Evolutionary conservation across 2,113 vertebrate genomes (phyloP).

Genomic region (Terrapene triunguis): DNA sequence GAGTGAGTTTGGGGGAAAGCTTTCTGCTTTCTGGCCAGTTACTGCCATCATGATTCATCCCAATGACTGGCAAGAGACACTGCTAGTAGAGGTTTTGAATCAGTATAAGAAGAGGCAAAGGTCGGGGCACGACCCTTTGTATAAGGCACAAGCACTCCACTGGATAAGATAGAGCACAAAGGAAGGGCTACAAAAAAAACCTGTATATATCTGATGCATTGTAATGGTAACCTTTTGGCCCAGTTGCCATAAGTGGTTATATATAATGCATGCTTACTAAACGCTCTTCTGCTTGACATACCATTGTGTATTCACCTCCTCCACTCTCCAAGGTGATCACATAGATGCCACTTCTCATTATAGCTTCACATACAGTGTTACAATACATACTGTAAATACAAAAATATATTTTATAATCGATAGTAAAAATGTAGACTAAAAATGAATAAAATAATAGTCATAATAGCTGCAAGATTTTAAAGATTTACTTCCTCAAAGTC

Average conservation of each 20-base stretch:
- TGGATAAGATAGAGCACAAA: slow-evolving; percentile 1
- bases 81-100: not conserved
- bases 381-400: not conserved
- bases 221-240: not conserved
- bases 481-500: not conserved
- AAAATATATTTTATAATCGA: not conserved
- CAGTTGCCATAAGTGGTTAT: not conserved
- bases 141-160: not conserved
- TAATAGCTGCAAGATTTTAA: not conserved
- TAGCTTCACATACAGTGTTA: not conserved
- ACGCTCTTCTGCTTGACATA: not conserved
- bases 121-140: not conserved
- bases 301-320: not conserved
- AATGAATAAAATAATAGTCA: not conserved
- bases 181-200: not conserved
- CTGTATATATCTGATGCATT: fast-evolving
- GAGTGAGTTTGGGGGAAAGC: not conserved
- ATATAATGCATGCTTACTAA: not conserved
- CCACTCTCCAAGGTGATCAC: not conserved
- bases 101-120: not conserved
- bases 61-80: not conserved
- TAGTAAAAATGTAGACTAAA: not conserved
- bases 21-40: not conserved
- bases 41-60: not conserved
- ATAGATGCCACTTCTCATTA: not conserved